These are phyloP conservation scores for Drosophila nr. perissopoda DNA, from an alignment of 2,888 invertebrate genomes.

Conservation along the genomic window DNA sequence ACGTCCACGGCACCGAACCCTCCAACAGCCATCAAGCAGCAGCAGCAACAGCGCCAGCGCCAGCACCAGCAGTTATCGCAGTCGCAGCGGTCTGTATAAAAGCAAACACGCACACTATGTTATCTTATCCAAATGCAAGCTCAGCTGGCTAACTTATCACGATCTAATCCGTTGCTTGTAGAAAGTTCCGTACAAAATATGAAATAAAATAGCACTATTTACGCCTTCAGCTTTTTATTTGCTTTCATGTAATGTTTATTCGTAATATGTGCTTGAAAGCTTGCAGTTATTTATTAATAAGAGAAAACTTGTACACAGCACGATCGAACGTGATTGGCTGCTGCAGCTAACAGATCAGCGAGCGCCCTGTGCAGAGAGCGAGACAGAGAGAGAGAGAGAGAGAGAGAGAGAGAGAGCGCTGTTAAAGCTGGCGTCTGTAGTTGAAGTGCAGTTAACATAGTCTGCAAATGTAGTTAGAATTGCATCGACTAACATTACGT, in stretches of 20 bases:
- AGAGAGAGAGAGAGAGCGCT: neutral
- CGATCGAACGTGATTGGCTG: neutral
- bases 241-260: neutral
- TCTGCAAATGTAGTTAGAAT: neutral
- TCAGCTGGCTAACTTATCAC: neutral
- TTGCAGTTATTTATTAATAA: neutral
- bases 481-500: neutral
- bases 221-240: too few relatives aligned
- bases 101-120: too few relatives aligned
- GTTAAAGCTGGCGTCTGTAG: neutral
- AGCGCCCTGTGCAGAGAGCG: neutral
- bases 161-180: neutral
- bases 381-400: neutral
- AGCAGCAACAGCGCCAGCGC: slow-evolving; percentile 51
- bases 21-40: slow-evolving; percentile 21
- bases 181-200: too few relatives aligned
- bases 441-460: neutral
- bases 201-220: too few relatives aligned
- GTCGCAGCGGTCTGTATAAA: slow-evolving; percentile 60
- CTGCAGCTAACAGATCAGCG: neutral
- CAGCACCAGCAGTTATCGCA: slow-evolving; percentile 73
- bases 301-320: neutral
- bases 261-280: neutral
- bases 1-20: slow-evolving; percentile 55
- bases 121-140: neutral